Conservation (phyloP, 2,113 vertebrate species). For the Psittacus erithacus region DNA sequence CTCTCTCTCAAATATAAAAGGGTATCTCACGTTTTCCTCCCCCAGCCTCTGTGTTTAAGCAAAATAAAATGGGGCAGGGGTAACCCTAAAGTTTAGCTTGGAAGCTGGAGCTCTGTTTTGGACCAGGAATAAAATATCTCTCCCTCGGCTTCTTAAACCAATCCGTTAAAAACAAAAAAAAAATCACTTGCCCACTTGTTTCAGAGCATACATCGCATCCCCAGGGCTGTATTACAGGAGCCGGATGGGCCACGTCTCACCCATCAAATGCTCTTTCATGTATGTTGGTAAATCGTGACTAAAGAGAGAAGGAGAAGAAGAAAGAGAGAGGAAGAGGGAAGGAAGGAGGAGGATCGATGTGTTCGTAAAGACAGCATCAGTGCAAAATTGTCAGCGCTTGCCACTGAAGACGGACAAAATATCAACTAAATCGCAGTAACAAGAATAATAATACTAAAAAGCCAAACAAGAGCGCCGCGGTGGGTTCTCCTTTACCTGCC, state of each 20-base stretch:
- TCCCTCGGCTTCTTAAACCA: neutral
- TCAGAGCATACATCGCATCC: neutral
- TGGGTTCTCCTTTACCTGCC: conserved; percentile 1
- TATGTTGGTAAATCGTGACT: neutral
- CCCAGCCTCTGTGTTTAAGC: neutral
- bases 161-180: neutral
- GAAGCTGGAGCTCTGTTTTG: neutral
- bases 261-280: neutral
- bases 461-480: neutral
- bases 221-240: neutral
- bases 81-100: neutral
- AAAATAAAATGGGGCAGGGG: neutral
- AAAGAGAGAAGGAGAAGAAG: neutral
- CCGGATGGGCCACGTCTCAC: conserved; percentile 6
- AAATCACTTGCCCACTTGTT: neutral
- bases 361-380: neutral
- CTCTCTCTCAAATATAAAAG: neutral
- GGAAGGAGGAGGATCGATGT: neutral
- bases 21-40: neutral
- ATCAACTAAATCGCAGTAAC: neutral
- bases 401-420: neutral
- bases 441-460: neutral
- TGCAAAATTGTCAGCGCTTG: neutral
- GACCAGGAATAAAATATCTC: neutral
- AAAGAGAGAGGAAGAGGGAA: neutral